Evolutionary conservation across 2,888 invertebrate species (phyloP), one percentile per base, ranked within the genome.

Genomic region (Bugulina stolonifera): DNA sequence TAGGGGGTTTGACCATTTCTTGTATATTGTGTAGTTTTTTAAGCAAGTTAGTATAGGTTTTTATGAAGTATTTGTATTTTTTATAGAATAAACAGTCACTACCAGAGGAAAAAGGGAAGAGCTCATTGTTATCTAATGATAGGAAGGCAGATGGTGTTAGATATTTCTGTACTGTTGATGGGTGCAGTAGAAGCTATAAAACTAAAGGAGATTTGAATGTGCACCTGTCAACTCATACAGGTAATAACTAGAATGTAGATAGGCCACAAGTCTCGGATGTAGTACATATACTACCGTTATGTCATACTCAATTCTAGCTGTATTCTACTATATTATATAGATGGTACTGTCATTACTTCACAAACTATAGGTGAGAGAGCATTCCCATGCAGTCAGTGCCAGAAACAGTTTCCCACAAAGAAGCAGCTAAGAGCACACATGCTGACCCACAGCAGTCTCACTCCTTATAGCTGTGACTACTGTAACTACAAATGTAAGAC

Each of bases 401-500:
- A 35, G n/a, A 34, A 69, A 22, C 10, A 5, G 32, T 69, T 32
- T 25, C 14, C 23, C 14, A 34, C 69, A 29, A 32, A 22, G 32
- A 69, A 35, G 32, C 27, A 69, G n/a, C 29, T 32, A 22, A 25
- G 3, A 10, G 69, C 35, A 14, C 69, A 69, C 29, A 35, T 3
- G 14, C 34, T 14, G 3, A 69, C 27, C 32, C 34, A 32, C 69
- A 35, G 29, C n/a, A 35, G 34, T 22, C 18, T 10, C 34, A 32
- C 23, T 18, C 34, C 69, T 3, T 35, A 27, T 29, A 34, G 34
- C 25, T 73, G 73, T 32, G 73, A 73, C 18, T 73, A 73, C 54
- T 73, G 73, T 54, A 35, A 64, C 54, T 73, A 73, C 69, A 55
- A 52, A 14, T 72, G 72, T 23, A 52, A 55, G 23, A 73, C 72